Evolutionary conservation across 2,888 invertebrate species (phyloP).

Genomic region (Alloscopus bannaensis): DNA sequence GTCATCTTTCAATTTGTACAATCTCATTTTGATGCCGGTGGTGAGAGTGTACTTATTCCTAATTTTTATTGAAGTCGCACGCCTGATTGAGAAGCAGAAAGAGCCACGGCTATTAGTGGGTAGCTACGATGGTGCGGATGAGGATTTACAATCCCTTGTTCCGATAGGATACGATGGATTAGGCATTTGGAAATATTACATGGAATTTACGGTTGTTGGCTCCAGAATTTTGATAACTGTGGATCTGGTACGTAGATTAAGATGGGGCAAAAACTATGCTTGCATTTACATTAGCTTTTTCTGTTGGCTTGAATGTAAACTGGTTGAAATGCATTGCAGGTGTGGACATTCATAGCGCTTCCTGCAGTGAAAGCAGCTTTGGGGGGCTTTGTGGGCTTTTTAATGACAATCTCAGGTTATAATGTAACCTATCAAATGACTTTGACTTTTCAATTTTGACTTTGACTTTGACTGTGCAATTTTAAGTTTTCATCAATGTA

Average conservation of each 20-base stretch:
- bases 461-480: too few species aligned
- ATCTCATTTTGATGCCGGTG: conserved; percentile 48
- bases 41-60: conserved; percentile 50
- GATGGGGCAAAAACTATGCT: too few species aligned
- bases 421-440: too few species aligned
- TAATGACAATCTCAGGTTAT: conserved; percentile 45
- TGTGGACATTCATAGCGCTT: conserved; percentile 54
- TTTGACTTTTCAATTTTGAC: too few species aligned
- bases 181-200: conserved; percentile 41
- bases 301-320: not conserved
- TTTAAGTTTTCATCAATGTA: too few species aligned
- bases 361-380: conserved; percentile 54
- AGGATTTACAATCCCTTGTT: conserved; percentile 46
- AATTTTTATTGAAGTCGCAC: conserved; percentile 60
- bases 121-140: conserved; percentile 52
- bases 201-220: conserved; percentile 36
- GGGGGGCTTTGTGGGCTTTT: conserved; percentile 45
- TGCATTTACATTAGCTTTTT: not conserved
- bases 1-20: conserved; percentile 56
- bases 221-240: conserved; percentile 34
- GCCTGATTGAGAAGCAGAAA: conserved; percentile 53
- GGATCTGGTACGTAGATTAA: conserved; percentile 44
- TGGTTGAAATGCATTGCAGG: conserved; percentile 15
- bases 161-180: conserved; percentile 47
- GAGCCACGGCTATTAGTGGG: conserved; percentile 45